Evolutionary conservation across 35 echinoderm and acorn worm genomes (phyloP).

Genomic region (Stichopus chloronotus): DNA sequence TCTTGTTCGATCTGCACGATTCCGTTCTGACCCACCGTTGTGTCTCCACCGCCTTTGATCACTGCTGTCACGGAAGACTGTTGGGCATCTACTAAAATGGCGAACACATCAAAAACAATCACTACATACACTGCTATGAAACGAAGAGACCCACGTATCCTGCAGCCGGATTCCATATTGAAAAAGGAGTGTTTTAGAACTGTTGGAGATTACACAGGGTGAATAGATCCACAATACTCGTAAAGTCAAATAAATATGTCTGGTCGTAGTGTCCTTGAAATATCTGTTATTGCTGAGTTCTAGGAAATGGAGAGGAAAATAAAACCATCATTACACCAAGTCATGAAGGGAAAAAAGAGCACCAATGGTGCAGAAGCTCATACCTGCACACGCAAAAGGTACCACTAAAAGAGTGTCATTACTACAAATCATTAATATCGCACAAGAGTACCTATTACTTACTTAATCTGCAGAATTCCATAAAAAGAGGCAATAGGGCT

Average conservation of each 20-base stretch:
- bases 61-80: constrained; percentile 48
- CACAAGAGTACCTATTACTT: too few relatives aligned
- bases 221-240: background rate
- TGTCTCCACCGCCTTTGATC: constrained; percentile 31
- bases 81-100: background rate
- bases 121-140: background rate
- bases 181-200: background rate
- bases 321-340: background rate
- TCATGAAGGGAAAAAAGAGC: too few relatives aligned
- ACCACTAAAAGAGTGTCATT: too few relatives aligned
- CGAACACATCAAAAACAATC: background rate
- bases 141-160: background rate
- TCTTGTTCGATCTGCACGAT: constrained; percentile 42
- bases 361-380: too few relatives aligned
- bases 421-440: too few relatives aligned
- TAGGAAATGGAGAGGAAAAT: background rate
- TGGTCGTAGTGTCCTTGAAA: background rate
- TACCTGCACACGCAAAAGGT: too few relatives aligned
- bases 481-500: too few relatives aligned
- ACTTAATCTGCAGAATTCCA: too few relatives aligned
- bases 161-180: background rate
- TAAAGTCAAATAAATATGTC: background rate
- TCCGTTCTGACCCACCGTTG: constrained; percentile 17
- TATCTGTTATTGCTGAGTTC: background rate
- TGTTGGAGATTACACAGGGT: background rate